These are phyloP conservation scores for Paradoxurus hermaphroditus DNA, from an alignment of 2,113 vertebrate genomes.

Conservation along the genomic window DNA sequence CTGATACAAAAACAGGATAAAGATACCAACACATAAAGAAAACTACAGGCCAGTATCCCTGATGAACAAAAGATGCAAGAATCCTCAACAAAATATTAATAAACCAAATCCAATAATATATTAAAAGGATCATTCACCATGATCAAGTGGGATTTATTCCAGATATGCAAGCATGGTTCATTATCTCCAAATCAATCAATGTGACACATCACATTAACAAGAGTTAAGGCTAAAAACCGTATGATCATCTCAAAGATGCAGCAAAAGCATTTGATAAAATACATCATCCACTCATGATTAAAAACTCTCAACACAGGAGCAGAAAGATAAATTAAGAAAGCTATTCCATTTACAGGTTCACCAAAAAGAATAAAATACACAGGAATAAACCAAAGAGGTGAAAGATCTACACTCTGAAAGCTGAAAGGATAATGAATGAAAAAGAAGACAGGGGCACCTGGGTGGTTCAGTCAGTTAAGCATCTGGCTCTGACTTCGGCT, in stretches of 20 bases:
- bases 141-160: neutral
- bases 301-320: neutral
- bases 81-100: neutral
- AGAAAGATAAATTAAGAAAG: neutral
- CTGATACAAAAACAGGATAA: neutral
- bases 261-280: neutral
- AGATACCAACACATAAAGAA: neutral
- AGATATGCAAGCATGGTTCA: neutral
- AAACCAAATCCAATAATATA: neutral
- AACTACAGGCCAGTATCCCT: neutral
- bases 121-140: neutral
- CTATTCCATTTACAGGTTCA: neutral
- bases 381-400: neutral
- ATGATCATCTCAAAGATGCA: neutral
- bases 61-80: neutral
- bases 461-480: too few relatives aligned
- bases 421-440: neutral
- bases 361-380: neutral
- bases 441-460: too few relatives aligned
- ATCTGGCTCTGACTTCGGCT: too few relatives aligned
- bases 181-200: neutral
- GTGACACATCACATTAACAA: neutral
- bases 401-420: neutral
- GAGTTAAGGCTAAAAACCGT: neutral
- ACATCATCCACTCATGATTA: neutral